Evolutionary conservation across 1,140 invertebrate genomes (phyloP).

Genomic region (Agrypnia vestita): DNA sequence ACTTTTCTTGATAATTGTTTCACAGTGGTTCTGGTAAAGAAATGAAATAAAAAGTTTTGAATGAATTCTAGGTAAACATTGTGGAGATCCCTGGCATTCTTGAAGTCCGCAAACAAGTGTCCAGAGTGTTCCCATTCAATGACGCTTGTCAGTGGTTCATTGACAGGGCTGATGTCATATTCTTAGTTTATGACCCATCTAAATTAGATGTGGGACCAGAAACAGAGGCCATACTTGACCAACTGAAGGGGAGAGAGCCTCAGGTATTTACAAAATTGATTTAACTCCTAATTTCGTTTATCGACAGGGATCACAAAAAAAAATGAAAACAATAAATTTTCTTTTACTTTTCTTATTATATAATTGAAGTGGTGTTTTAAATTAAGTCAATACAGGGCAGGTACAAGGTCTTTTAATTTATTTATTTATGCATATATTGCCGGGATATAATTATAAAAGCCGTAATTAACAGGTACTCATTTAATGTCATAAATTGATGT

Average conservation of each 20-base stretch:
- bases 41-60: not conserved
- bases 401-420: too few species aligned
- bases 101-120: slow-evolving; percentile 94
- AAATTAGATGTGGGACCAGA: slow-evolving; percentile 96
- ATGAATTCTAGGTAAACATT: slow-evolving; percentile 76
- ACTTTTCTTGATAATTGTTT: not conserved
- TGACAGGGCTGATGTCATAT: slow-evolving; percentile 95
- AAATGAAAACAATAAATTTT: not conserved
- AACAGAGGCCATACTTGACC: slow-evolving; percentile 93
- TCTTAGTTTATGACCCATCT: slow-evolving; percentile 94
- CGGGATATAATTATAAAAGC: not conserved
- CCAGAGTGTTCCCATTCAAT: slow-evolving; percentile 94
- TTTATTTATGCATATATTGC: not conserved
- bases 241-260: slow-evolving; percentile 93
- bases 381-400: too few species aligned
- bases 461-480: too few species aligned
- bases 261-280: slow-evolving; percentile 73
- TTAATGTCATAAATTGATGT: too few species aligned
- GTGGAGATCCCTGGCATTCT: slow-evolving; percentile 97
- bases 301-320: not conserved
- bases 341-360: too few species aligned
- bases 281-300: not conserved
- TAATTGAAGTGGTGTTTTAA: too few species aligned
- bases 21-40: not conserved
- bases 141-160: slow-evolving; percentile 96